A percentile compares a stretch with the other conserved stretches of the same genome.
phyloP scores from a whole-genome alignment of 2,113 vertebrate genomes.

The Speoplatyrhinus poulsoni region DNA sequence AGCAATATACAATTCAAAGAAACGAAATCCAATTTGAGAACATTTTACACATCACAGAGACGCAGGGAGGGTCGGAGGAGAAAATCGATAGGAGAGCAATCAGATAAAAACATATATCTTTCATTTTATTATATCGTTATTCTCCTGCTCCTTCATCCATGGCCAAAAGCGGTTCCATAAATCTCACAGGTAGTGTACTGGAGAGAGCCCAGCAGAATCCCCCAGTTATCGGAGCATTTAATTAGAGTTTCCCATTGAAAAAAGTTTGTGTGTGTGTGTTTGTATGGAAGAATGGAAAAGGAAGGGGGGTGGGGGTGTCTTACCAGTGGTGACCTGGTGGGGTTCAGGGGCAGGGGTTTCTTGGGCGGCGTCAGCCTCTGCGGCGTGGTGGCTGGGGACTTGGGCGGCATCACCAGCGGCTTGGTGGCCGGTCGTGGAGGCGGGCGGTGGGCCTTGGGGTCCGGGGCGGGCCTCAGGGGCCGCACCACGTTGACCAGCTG shows the following conservation, averaged over 20 bases:
- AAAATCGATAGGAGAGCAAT: constrained; percentile 26
- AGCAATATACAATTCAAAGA: constrained; percentile 15
- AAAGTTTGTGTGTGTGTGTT: background rate
- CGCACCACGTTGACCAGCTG: constrained; percentile 85
- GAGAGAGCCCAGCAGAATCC: too few species aligned
- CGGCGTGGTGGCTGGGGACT: constrained; percentile 47
- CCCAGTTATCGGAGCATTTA: too few species aligned
- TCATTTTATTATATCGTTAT: constrained; percentile 14
- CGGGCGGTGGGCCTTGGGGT: constrained; percentile 70
- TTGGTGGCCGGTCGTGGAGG: constrained; percentile 57
- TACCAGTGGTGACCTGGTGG: constrained; percentile 77
- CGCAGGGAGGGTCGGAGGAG: background rate
- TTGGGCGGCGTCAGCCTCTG: constrained; percentile 80
- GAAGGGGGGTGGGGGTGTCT: constrained; percentile 25
- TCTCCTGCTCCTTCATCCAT: background rate
- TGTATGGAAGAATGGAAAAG: background rate
- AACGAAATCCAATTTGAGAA: constrained; percentile 16
- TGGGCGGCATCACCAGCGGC: constrained; percentile 56
- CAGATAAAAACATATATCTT: constrained; percentile 13
- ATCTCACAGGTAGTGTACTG: background rate
- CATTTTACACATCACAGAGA: constrained; percentile 20
- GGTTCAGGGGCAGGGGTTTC: constrained; percentile 86
- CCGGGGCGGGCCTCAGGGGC: constrained; percentile 73
- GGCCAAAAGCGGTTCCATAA: constrained; percentile 1
- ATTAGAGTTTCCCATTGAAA: too few species aligned